Evolutionary conservation across 2,797 vertebrate genomes (phyloP).

Genomic region (Paramormyrops hopkinsi): DNA sequence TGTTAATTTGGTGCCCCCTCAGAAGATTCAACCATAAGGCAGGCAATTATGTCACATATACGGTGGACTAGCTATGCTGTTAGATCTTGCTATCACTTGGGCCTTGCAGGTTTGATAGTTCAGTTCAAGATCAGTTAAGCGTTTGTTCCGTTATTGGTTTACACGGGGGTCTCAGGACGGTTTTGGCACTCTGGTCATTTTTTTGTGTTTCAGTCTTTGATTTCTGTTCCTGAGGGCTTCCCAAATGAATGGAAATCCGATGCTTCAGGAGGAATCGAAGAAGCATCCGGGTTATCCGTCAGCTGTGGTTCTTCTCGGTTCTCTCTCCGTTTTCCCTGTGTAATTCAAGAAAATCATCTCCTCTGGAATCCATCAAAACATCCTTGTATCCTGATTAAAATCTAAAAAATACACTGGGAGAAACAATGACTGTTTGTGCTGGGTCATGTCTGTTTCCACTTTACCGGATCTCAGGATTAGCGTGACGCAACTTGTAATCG

Average conservation of each 20-base stretch:
- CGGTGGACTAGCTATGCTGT: background rate
- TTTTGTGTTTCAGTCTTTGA: background rate
- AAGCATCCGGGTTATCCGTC: background rate
- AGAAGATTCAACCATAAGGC: background rate
- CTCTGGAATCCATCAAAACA: background rate
- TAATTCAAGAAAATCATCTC: background rate
- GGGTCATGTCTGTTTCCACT: conserved; percentile 27
- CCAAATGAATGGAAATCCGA: background rate
- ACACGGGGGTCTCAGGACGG: background rate
- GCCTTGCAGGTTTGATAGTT: background rate
- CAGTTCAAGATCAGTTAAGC: background rate
- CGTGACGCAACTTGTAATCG: conserved; percentile 52
- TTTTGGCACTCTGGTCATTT: background rate
- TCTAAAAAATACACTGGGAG: conserved; percentile 28
- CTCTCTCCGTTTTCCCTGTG: background rate
- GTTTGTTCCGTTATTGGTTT: conserved; percentile 14
- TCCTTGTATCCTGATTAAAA: conserved; percentile 26
- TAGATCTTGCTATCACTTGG: conserved; percentile 18
- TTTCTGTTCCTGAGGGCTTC: background rate
- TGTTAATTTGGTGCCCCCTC: background rate
- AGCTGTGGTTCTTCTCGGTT: background rate
- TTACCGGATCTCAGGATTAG: conserved; percentile 45
- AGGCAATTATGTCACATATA: background rate
- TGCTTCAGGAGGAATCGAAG: background rate
- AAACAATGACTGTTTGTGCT: conserved; percentile 27